A percentile compares a stretch with the other conserved stretches of the same genome.
Evolutionary conservation across 2,888 invertebrate genomes (phyloP).

Genomic region (Caenorhabditis sinica): DNA sequence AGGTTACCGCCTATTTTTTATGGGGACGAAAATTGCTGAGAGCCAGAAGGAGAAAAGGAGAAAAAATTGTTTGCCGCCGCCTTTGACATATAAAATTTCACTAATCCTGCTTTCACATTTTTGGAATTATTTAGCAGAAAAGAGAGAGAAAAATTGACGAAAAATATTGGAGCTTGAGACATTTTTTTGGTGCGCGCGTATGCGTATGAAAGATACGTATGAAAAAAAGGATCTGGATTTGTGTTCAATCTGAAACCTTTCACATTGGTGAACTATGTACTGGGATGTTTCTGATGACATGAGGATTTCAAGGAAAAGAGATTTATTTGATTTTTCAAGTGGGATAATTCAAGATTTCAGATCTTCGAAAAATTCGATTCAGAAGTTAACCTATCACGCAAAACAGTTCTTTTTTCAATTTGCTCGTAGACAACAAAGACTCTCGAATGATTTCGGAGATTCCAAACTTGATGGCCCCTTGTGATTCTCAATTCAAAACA

Average conservation of each 20-base stretch:
- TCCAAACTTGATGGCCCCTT: no score
- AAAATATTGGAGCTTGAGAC: neutral
- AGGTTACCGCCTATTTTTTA: slow-evolving; percentile 21
- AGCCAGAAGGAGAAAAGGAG: slow-evolving; percentile 3
- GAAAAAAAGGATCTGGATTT: slow-evolving; percentile 1
- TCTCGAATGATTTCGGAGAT: no score
- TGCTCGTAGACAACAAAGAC: no score
- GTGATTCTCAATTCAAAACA: no score
- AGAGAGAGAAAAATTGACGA: slow-evolving; percentile 2
- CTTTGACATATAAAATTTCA: slow-evolving; percentile 46
- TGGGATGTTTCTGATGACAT: no score
- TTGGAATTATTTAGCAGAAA: slow-evolving; percentile 27
- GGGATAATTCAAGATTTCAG: neutral
- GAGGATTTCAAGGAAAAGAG: neutral
- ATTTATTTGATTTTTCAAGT: no score
- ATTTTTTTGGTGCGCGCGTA: neutral
- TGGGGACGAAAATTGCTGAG: neutral
- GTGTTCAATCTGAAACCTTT: neutral
- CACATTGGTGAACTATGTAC: neutral
- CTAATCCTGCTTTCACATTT: slow-evolving; percentile 37
- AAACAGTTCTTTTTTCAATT: no score
- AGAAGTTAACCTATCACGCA: no score
- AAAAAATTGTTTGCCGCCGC: slow-evolving; percentile 39
- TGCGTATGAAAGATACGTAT: no score
- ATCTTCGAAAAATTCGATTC: neutral